Evolutionary conservation across 2,888 invertebrate genomes (phyloP), one percentile per base, ranked within the genome.

Genomic region (Herminia tarsipennalis): DNA sequence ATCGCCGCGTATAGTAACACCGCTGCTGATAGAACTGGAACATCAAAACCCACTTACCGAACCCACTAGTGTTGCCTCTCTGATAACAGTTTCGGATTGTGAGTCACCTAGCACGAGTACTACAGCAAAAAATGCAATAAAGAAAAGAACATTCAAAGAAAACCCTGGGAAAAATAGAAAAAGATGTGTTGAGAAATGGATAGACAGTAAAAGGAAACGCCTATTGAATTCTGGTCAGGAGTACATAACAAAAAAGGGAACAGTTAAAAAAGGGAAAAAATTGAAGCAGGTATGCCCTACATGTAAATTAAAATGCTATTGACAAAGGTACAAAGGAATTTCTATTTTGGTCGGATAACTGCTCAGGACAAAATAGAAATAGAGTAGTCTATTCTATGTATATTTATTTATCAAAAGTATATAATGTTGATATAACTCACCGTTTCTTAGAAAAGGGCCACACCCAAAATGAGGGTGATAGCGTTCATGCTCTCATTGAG

Each of bases 401-500:
- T 30, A 30, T 30, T 17, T 16, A 30, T 30, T 30, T 30, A 17
- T 16, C 29, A 17, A 30, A 30, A 30, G 8, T 30, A 30, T 30
- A 30, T 9, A 30, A 30, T 30, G 29, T 30, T 17, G 13, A 27
- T 27, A 27, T 27, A 16, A 30, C 29, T 17, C 29, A 28, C 28
- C 28, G 28, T n/a, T n/a, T n/a, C n/a, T n/a, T n/a, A n/a, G n/a
- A n/a, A n/a, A n/a, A n/a, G n/a, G n/a, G 24, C 24, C 24, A 24
- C 24, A 24, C 24, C 10, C 24, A 24, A 24, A 24, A 24, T 9
- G 27, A 27, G 27, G 27, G 27, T 27, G 27, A 27, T 27, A 27
- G 27, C 13, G 12, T 33, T 13, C 33, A 33, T 10, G 33, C 33
- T 33, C 21, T 33, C 33, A 33, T 33, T 21, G 33, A 33, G 33